Conservation (phyloP, 23 tunicate genomes). For the Halocynthia roretzi region DNA sequence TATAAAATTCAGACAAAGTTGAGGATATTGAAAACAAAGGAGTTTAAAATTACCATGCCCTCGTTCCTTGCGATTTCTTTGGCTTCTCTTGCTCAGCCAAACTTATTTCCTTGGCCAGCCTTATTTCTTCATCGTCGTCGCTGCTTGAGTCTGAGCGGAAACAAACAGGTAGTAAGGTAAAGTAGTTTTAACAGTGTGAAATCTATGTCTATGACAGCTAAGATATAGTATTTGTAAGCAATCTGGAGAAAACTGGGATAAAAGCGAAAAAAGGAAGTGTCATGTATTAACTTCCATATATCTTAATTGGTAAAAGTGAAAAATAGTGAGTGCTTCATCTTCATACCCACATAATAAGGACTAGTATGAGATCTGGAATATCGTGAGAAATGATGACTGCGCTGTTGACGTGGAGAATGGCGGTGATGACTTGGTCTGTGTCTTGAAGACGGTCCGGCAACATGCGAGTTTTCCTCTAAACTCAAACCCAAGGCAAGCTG, state of each 20-base stretch:
- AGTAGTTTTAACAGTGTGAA: no score
- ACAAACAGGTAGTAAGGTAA: not conserved
- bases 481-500: not conserved
- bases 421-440: not conserved
- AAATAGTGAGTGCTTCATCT: not conserved
- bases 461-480: not conserved
- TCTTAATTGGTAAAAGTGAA: not conserved
- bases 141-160: slow-evolving; percentile 9
- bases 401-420: slow-evolving; percentile 15
- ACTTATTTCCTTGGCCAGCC: slow-evolving; percentile 28
- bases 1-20: no score
- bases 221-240: no score
- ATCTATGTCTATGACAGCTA: no score
- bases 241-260: not conserved
- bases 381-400: not conserved
- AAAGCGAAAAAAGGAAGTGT: no score
- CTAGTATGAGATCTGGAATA: slow-evolving; percentile 3
- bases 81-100: slow-evolving; percentile 10
- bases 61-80: not conserved
- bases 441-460: not conserved
- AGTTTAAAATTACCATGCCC: no score
- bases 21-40: no score
- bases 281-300: no score
- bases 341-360: slow-evolving; percentile 12
- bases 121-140: slow-evolving; percentile 31